Evolutionary conservation across 2,797 vertebrate species (phyloP), one percentile per base, ranked within the genome.

Genomic region (Liparis tanakae): DNA sequence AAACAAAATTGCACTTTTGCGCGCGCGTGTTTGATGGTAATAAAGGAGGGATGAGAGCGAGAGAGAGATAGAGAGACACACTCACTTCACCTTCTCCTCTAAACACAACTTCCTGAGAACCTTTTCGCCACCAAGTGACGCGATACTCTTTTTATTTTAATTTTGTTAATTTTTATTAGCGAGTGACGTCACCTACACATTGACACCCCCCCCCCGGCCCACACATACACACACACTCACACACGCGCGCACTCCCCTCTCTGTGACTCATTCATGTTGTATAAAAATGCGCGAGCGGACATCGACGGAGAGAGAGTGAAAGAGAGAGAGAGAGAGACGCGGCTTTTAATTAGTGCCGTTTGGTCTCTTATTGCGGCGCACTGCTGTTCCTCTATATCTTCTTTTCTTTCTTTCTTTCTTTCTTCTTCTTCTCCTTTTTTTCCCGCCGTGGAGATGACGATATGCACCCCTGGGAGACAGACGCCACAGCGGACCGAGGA

Each of bases 231-330:
- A 30, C 25, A 30, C 25, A 30, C 25, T 2, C 25, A 30, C 25
- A 30, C 25, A 30, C 25, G 4, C 25, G 25, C 25, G 4, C 25
- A 30, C 25, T 30, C 25, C 25, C 85, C 86, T 91, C 75, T 71
- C 87, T 87, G 86, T 92, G 91, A 94, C 87, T 93, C 92, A 93
- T 92, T 91, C 87, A 78, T 87, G 90, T 87, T 80, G 76, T 77
- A 80, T 83, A 80, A 83, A 80, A 83, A 86, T 70, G 80, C 82
- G 90, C 87, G 74, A 76, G 89, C 80, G 56, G 85, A 72, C 85
- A 84, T 68, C 20, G 43, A 81, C 77, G 85, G 68, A 30, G 43
- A 83, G 78, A 85, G 43, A 83, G 77, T 83, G 66, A 22, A 39
- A 83, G 77, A 84, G 68, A 30, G 39, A 82, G 63, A 71, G 46